Base-by-base conservation (phyloP, 2,888 invertebrate genomes). In the Saturnia japonica region DNA sequence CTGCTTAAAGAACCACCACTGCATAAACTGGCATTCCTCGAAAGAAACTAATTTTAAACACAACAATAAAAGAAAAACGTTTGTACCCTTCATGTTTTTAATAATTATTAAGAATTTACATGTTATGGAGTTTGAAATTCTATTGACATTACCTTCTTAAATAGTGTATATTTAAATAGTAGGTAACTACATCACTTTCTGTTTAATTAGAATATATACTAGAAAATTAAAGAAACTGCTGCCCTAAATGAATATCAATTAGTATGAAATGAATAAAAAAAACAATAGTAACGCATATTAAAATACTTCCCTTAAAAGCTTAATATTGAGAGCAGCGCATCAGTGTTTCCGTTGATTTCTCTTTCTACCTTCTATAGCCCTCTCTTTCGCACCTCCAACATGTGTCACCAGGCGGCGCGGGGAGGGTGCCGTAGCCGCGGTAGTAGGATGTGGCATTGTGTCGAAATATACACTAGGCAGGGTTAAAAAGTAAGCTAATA, bases 1-100 rank as follows among this genome's bases (percentile, higher is more conserved):
- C 88, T 91, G 28, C 85, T 91, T 8, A 93, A 91, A 80, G 90
- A 89, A 68, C 88, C 90, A 67, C 83, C 88, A 34, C 80, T 89
- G 75, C 92, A 89, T 83, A 90, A 91, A 77, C 84, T 88, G 73
- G 75, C 84, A 19, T 87, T 85, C 81, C 76, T 82, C 28, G 91
- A 91, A 72, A 85, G 86, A 76, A 91, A 90, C 80, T 91, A 89
- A 88, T 75, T 64, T 68, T 57, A 72, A 57, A 34, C 57, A 45
- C 19, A 68, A 51, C 22, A 22, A 11, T 19, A 54, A 54, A 54
- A 70, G 73, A 73, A 73, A 64, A 62, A 69, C n/a, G 47, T 45
- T 43, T 43, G 16, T 43, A 34, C 34, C 28, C 68, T 51, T 28
- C 19, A 22, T 54, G 14, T 40, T 54, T 22, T 68, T 40, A n/a